phyloP scores from a whole-genome alignment of 2,797 vertebrate genomes.

The Sandelia bainsii region DNA sequence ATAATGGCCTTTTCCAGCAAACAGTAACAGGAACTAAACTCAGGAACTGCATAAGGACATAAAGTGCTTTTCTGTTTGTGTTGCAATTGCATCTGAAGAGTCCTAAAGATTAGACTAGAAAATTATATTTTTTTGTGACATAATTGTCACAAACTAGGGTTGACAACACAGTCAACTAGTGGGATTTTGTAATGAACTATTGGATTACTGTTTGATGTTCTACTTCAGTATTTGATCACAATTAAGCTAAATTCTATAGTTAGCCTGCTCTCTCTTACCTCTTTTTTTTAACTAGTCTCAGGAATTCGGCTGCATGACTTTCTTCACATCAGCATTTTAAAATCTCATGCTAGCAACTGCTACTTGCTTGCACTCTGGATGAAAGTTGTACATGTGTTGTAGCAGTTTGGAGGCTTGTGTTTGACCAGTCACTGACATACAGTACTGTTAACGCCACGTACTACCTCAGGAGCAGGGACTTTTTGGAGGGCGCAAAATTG shows the following conservation, averaged over 20 bases:
- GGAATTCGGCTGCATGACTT: slow-evolving; percentile 49
- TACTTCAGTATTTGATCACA: not conserved
- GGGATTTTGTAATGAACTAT: slow-evolving; percentile 18
- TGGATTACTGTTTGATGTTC: slow-evolving; percentile 22
- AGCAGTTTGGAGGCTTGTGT: slow-evolving; percentile 31
- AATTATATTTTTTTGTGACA: not conserved
- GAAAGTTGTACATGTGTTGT: not conserved
- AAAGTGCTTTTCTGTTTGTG: slow-evolving; percentile 15
- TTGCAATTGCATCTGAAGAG: slow-evolving; percentile 41
- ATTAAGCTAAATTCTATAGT: not conserved
- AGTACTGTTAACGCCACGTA: slow-evolving; percentile 33
- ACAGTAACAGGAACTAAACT: slow-evolving; percentile 49
- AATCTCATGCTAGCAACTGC: not conserved
- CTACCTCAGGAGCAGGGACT: slow-evolving; percentile 56
- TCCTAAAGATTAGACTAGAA: not conserved
- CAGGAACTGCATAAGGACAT: slow-evolving; percentile 51
- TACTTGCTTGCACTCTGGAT: slow-evolving; percentile 12
- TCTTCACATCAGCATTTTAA: slow-evolving; percentile 8
- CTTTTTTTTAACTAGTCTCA: slow-evolving; percentile 55
- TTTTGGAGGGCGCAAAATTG: slow-evolving; percentile 3
- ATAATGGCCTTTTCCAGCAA: slow-evolving; percentile 31
- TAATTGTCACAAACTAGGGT: not conserved
- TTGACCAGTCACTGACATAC: slow-evolving; percentile 28
- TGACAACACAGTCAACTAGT: not conserved
- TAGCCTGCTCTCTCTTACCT: slow-evolving; percentile 33